A percentile compares a stretch with the other conserved stretches of the same genome.
phyloP scores from a whole-genome alignment of 2,888 invertebrate species.

The Drosophila bunnanda region DNA sequence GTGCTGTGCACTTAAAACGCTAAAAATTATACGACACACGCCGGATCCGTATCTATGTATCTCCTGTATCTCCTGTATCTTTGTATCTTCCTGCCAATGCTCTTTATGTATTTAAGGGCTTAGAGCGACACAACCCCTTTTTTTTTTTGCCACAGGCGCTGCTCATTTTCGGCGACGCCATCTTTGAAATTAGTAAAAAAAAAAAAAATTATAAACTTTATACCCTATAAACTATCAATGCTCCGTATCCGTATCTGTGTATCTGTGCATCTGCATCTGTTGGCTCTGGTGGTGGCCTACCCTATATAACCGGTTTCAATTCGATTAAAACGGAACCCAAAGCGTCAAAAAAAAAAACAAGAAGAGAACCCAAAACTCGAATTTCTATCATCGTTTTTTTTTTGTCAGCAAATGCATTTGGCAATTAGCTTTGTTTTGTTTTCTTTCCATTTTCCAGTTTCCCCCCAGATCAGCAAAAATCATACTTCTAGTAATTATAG shows the following conservation, averaged over 20 bases:
- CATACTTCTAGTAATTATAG: conserved; percentile 34
- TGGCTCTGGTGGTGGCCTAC: conserved; percentile 54
- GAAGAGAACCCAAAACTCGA: conserved; percentile 21
- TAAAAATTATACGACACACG: conserved; percentile 79
- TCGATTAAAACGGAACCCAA: conserved; percentile 71
- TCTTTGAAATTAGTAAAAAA: conserved; percentile 62
- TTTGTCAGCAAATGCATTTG: conserved; percentile 42
- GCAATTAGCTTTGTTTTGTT: conserved; percentile 43
- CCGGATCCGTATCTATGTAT: conserved; percentile 49
- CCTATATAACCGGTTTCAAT: conserved; percentile 70
- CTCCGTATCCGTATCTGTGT: conserved; percentile 18
- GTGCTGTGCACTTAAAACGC: conserved; percentile 72
- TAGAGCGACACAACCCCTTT: conserved; percentile 65
- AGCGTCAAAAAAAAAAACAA: conserved; percentile 20
- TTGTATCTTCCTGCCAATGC: too few species aligned
- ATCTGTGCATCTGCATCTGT: conserved; percentile 34
- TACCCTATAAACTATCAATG: conserved; percentile 71
- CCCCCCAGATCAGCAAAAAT: conserved; percentile 40
- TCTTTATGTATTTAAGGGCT: conserved; percentile 58
- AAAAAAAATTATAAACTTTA: conserved; percentile 25
- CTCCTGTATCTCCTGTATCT: background rate
- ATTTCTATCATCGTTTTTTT: conserved; percentile 30
- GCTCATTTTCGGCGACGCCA: conserved; percentile 75
- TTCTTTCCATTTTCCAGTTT: conserved; percentile 27
- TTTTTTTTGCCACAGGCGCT: conserved; percentile 40